Evolutionary conservation across 2,113 vertebrate genomes (phyloP), one percentile per base, ranked within the genome.

Genomic region (Gambusia affinis): DNA sequence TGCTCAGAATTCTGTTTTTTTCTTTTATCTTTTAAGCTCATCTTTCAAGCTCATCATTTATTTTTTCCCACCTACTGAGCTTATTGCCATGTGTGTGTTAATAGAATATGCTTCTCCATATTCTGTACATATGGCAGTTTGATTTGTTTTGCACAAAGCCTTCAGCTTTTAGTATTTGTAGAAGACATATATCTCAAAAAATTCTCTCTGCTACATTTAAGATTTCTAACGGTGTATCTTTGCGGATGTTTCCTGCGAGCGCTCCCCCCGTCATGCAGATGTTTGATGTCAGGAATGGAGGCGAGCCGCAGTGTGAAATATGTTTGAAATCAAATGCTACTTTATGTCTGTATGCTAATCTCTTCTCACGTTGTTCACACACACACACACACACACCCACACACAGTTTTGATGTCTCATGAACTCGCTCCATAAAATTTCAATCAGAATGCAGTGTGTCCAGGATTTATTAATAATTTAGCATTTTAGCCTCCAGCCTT

Each of bases 381-480:
- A 44, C 37, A 37, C 35, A 37, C 3, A 2, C 35, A 37, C 35
- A 12, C 37, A 37, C 35, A 37, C 3, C 0, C 35, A 37, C 35
- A 12, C 27, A 12, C 75, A 70, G 76, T 73, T 68, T 33, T 67
- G 54, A 71, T 64, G 54, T 70, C 72, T 65, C 19, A 14, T 28
- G 31, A 33, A 66, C 86, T 81, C 15, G 44, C 35, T 82, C 81
- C 83, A 80, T 71, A 75, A 76, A 75, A 78, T 60, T 72, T 75
- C 4, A n/a, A 22, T 54, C 47, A 84, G 68, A 7, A 67, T 68
- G 2, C 76, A 72, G 72, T 72, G 65, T 75, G 75, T 76, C 71
- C 67, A 28, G 64, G 62, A 68, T 67, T 63, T 75, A 85, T 90
- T 86, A 87, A 86, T 87, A 84, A 92, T 88, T 51, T 67, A 89